Evolutionary conservation across 2,797 vertebrate genomes (phyloP).

Genomic region (Bradypodion pumilum): DNA sequence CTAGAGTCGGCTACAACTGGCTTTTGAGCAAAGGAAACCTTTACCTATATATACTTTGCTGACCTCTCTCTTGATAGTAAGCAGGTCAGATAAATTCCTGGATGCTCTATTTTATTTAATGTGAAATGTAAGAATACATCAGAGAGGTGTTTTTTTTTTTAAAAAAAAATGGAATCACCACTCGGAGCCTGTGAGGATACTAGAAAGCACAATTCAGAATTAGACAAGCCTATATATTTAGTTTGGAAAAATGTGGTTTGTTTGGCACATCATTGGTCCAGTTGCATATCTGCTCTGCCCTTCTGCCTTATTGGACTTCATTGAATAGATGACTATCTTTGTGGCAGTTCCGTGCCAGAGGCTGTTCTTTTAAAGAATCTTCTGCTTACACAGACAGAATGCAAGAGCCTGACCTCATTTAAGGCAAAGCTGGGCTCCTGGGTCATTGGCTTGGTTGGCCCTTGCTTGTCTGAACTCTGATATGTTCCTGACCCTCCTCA

Average conservation of each 20-base stretch:
- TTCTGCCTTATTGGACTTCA: background rate
- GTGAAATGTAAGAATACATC: background rate
- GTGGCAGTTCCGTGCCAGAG: slow-evolving; percentile 17
- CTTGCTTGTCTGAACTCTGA: slow-evolving; percentile 19
- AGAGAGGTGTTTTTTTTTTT: background rate
- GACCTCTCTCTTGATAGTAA: too few relatives aligned
- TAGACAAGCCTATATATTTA: background rate
- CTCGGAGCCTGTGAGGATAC: background rate
- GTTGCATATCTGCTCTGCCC: slow-evolving; percentile 22
- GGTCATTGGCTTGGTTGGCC: slow-evolving; percentile 50
- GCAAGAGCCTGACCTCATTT: slow-evolving; percentile 54
- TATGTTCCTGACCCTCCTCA: slow-evolving; percentile 55
- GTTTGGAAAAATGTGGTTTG: background rate
- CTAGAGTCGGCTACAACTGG: too few relatives aligned
- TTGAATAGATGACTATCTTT: background rate
- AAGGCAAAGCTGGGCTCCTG: slow-evolving; percentile 51
- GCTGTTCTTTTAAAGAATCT: background rate
- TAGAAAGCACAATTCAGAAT: background rate
- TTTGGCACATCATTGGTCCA: background rate
- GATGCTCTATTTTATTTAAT: background rate
- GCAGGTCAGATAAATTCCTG: background rate
- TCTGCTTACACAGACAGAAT: slow-evolving; percentile 48
- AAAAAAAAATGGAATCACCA: background rate
- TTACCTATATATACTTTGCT: too few relatives aligned
- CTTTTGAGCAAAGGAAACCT: too few relatives aligned